Evolutionary conservation across 2,113 vertebrate species (phyloP), one percentile per base, ranked within the genome.

Genomic region (Serinus canaria): DNA sequence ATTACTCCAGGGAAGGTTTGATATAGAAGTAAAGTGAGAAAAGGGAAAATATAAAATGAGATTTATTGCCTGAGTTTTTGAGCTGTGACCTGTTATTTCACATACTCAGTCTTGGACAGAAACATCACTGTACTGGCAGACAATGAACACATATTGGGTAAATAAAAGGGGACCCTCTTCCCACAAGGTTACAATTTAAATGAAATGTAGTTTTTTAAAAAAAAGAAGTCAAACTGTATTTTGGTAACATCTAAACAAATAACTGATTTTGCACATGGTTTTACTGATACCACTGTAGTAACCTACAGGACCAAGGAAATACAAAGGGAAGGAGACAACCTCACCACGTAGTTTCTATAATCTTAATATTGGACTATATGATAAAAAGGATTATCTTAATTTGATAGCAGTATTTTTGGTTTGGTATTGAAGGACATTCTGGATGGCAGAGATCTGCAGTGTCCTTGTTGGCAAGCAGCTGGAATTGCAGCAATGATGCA

Each of bases 401-500:
- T 62, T 79, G 19, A 77, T 27, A 53, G 55, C 8, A 86, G 0
- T 60, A 62, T 27, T 92, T 95, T 73, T 88, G 8, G 30, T 74
- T 86, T 90, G 68, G 33, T 78, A 53, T 23, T 89, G 84, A 80
- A 93, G 59, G 89, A 49, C 74, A 64, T 62, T 95, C 69, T 74
- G 47, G 52, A 63, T 83, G 37, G 52, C 46, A 94, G 46, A 82
- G 81, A 73, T 90, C 53, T 92, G 72, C 49, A 90, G 41, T 31
- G 31, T 91, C 58, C 84, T 91, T 73, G 43, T 84, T 76, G 81
- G 92, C 74, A 77, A 89, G 83, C 89, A 96, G 92, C 92, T 93
- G 85, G 72, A 90, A 73, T 73, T 3, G 24, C 82, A 90, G 92
- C 49, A 89, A 83, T 96, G 94, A 96, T n/a, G 82, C 92, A 91